Evolutionary conservation across 2,797 vertebrate species (phyloP).

Genomic region (Takifugu rubripes): DNA sequence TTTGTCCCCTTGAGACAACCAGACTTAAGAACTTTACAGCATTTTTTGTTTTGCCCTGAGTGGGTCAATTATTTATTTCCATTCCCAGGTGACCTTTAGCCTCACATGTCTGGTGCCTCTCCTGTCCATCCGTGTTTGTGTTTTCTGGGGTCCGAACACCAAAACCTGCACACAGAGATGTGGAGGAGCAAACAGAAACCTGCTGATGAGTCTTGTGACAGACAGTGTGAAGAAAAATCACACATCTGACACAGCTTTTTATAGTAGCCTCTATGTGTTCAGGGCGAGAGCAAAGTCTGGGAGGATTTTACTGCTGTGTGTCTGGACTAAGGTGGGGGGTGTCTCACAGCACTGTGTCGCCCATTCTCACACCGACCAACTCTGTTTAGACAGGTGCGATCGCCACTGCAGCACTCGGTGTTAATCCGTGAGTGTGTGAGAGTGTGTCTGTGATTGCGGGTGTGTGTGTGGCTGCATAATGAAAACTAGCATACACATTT

Average conservation of each 20-base stretch:
- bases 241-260: slow-evolving; percentile 15
- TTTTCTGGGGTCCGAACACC: slow-evolving; percentile 10
- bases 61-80: slow-evolving; percentile 8
- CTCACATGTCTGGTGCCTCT: neutral
- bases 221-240: slow-evolving; percentile 25
- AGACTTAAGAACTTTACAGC: neutral
- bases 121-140: neutral
- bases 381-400: slow-evolving; percentile 71
- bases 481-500: too few species aligned
- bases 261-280: slow-evolving; percentile 35
- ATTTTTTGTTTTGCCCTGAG: neutral
- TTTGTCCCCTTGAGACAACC: neutral
- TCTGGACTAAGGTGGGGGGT: slow-evolving; percentile 31
- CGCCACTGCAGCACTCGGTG: slow-evolving; percentile 52
- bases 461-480: too few species aligned
- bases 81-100: slow-evolving; percentile 11
- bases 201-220: slow-evolving; percentile 27
- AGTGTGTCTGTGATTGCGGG: slow-evolving; percentile 12
- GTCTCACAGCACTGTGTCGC: slow-evolving; percentile 58
- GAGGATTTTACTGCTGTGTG: slow-evolving; percentile 40
- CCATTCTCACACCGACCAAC: slow-evolving; percentile 43
- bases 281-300: slow-evolving; percentile 53
- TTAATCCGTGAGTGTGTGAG: slow-evolving; percentile 19
- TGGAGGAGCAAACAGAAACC: slow-evolving; percentile 41
- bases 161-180: slow-evolving; percentile 28